Evolutionary conservation across 2,888 invertebrate genomes (phyloP).

Genomic region (Mylabris sibirica): DNA sequence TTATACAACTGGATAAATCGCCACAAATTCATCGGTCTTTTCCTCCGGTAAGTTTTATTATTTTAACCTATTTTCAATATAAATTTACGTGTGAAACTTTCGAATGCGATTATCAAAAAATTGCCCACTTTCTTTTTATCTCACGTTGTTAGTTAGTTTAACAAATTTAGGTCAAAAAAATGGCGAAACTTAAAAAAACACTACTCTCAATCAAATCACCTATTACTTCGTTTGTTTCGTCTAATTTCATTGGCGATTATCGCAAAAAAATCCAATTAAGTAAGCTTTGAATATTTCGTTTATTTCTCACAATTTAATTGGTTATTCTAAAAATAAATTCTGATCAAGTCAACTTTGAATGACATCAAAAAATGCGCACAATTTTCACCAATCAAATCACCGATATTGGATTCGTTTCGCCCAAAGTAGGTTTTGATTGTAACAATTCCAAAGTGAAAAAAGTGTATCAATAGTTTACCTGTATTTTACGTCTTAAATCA

Average conservation of each 20-base stretch:
- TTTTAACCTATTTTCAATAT: not conserved
- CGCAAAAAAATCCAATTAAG: too few relatives aligned
- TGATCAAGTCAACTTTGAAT: not conserved
- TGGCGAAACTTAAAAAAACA: not conserved
- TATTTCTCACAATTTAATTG: not conserved
- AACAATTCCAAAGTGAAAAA: too few relatives aligned
- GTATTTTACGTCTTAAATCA: not conserved
- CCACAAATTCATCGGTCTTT: not conserved
- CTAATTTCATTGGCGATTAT: not conserved
- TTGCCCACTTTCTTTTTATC: conserved; percentile 10
- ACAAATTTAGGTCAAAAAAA: not conserved
- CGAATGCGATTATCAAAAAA: not conserved
- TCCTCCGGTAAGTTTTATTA: conserved; percentile 6
- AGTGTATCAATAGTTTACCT: not conserved
- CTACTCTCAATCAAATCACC: not conserved
- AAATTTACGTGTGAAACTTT: not conserved
- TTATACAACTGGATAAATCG: not conserved
- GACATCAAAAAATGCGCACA: not conserved
- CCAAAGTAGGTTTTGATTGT: not conserved
- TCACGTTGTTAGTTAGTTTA: not conserved
- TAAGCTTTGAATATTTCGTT: not conserved
- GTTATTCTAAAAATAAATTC: not conserved
- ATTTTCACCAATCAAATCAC: not conserved
- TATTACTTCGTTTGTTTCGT: too few relatives aligned
- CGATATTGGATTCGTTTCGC: not conserved